A percentile compares a stretch with the other conserved stretches of the same genome.
Evolutionary conservation across 92 coral and sea anemone genomes (phyloP).

Genomic region (Muricea muricata): DNA sequence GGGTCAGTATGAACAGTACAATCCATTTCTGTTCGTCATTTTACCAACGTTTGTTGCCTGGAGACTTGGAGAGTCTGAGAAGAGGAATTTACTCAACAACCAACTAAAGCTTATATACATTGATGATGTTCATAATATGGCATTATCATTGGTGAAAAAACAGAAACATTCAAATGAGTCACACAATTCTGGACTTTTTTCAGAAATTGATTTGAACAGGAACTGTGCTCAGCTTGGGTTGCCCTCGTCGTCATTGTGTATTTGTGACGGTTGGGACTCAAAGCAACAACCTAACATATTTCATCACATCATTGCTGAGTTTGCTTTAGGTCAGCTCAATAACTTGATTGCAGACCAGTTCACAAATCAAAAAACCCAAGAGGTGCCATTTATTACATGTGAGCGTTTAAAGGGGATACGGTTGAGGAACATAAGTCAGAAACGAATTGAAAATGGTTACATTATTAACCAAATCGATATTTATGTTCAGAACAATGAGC

Average conservation of each 20-base stretch:
- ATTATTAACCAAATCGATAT: slow-evolving; percentile 56
- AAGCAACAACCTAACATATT: slow-evolving; percentile 57
- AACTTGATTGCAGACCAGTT: slow-evolving; percentile 67
- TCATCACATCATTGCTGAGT: slow-evolving; percentile 73
- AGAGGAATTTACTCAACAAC: slow-evolving; percentile 58
- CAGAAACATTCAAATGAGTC: slow-evolving; percentile 36
- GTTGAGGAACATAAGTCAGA: slow-evolving; percentile 59
- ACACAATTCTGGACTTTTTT: slow-evolving; percentile 60
- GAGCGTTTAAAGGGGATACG: slow-evolving; percentile 57
- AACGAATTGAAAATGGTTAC: slow-evolving; percentile 36
- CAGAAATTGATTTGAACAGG: slow-evolving; percentile 63
- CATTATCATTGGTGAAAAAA: slow-evolving; percentile 60
- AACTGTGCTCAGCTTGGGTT: slow-evolving; percentile 70
- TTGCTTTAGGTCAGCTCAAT: slow-evolving; percentile 81
- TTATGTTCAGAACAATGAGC: slow-evolving; percentile 63
- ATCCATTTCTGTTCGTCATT: slow-evolving; percentile 75
- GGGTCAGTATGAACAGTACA: slow-evolving; percentile 79
- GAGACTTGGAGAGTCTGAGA: slow-evolving; percentile 62
- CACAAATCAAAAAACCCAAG: slow-evolving; percentile 30
- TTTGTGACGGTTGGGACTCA: slow-evolving; percentile 74
- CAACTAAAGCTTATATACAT: slow-evolving; percentile 67
- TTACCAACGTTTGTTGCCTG: slow-evolving; percentile 60
- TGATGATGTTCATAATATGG: slow-evolving; percentile 69
- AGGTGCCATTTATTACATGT: slow-evolving; percentile 52
- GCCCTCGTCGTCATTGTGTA: slow-evolving; percentile 66